Base-by-base conservation (phyloP, 2,797 vertebrate genomes). In the Labeo calbasu region DNA sequence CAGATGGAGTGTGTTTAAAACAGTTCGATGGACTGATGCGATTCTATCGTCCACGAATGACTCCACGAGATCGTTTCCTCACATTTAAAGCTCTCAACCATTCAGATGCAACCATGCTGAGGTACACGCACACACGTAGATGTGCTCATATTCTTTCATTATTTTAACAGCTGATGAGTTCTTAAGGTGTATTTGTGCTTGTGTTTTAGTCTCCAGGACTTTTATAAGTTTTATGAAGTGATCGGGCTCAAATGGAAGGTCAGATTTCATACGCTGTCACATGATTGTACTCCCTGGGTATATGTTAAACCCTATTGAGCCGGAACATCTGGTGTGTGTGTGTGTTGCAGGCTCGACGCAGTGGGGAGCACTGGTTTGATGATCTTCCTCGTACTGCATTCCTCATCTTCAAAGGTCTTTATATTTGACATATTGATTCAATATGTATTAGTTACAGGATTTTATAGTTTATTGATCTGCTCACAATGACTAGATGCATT, bases 231-330 rank as follows among this genome's bases (percentile, higher is more conserved):
- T 92, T 99, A 97, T 84, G 97, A 99, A 93, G 96, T 99, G 77
- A 96, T 96, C 59, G 96, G 97, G 79, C 96, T 99, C 82, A 98
- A 97, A 91, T 99, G 98, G 98, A 99, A 97, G 96, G 98, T 98
- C 91, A 86, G 93, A 81, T 82, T 77, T 77, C 71, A 75, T 28
- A 50, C 57, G 72, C 51, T 2, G 55, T 25, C 43, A 11, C 79
- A 36, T 85, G 1, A 85, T 43, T 82, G 4, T 82, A 46, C 11
- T 55, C 40, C 36, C 68, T 10, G 40, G 15, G 36, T 53, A 70
- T 53, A 36, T 77, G 82, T 83, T 71, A 71, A 77, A 78, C 43
- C 12, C 51, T 55, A 7, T 15, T 69, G 14, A 71, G 55, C 28
- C 28, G 5, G 5, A 77, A 68, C 51, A 66, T 55, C 9, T 68